Base-by-base conservation (phyloP, 1,140 invertebrate genomes). In the Hylaeus volcanicus region DNA sequence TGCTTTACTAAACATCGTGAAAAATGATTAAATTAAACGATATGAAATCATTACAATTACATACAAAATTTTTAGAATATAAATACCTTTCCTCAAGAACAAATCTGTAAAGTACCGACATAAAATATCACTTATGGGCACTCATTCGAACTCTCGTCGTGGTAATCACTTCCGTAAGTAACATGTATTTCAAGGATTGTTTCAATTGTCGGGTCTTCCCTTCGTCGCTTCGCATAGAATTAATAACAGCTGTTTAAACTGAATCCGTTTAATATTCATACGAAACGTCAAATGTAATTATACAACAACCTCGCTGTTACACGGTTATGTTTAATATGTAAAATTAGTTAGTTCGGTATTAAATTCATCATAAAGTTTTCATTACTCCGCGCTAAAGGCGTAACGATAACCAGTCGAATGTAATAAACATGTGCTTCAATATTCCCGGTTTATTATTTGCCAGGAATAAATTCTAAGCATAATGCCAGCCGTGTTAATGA, bases 241-340 rank as follows among this genome's bases (percentile, higher is more conserved):
- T 78, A 78, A 78, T 72, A 63, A 78, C 58, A 72, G 51, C 48
- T 63, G 51, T 61, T 70, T 61, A 61, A 71, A 78, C 51, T 71
- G 75, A 71, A 78, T 78, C 37, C 56, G 51, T 72, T 78, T 78
- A 78, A 78, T 78, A 78, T 78, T 78, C 75, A 63, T 78, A 78
- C 58, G 60, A 37, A 78, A 78, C 75, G 58, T 61, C 45, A 72
- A 78, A 78, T 61, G 63, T 78, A 61, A 78, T 78, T 78, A 78
- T 78, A 39, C 75, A 72, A 53, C 65, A 69, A 55, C n/a, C 56
- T 15, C 26, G 12, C 51, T 26, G 53, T 56, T 68, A 56, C 68
- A 15, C 48, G 68, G 15, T 78, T 53, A 61, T 53, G 56, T 71
- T 78, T 63, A 78, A 78, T 78, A 72, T 72, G 48, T 76, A 72